Evolutionary conservation across 2,797 vertebrate genomes (phyloP).

Genomic region (Perodicticus potto): DNA sequence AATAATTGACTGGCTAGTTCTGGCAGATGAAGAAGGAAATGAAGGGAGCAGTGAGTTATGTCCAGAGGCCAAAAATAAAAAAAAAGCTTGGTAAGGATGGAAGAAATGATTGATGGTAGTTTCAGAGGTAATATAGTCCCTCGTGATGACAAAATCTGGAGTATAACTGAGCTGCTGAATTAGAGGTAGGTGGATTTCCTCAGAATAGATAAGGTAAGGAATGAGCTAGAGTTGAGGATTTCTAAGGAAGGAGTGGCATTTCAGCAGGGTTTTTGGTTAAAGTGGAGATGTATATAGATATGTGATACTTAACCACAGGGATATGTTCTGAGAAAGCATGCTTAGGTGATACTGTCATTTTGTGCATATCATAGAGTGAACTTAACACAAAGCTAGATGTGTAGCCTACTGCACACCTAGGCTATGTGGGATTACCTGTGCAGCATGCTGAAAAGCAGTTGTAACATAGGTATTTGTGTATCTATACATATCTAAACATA

Average conservation of each 20-base stretch:
- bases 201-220: neutral
- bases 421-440: neutral
- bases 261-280: neutral
- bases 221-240: conserved; percentile 19
- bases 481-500: neutral
- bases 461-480: neutral
- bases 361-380: neutral
- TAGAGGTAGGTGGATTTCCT: conserved; percentile 16
- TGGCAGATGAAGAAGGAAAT: neutral
- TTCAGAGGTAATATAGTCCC: neutral
- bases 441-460: neutral
- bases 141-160: neutral
- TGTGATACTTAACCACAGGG: neutral
- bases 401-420: neutral
- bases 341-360: neutral
- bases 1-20: neutral
- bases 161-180: neutral
- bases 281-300: neutral
- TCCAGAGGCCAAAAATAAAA: neutral
- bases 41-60: neutral
- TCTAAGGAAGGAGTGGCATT: neutral
- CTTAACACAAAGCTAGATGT: neutral
- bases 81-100: neutral
- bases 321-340: neutral
- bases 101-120: conserved; percentile 23